A percentile compares a stretch with the other conserved stretches of the same genome.
phyloP scores from a whole-genome alignment of 92 coral and sea anemone genomes.

The Chrysogorgia sp. region DNA sequence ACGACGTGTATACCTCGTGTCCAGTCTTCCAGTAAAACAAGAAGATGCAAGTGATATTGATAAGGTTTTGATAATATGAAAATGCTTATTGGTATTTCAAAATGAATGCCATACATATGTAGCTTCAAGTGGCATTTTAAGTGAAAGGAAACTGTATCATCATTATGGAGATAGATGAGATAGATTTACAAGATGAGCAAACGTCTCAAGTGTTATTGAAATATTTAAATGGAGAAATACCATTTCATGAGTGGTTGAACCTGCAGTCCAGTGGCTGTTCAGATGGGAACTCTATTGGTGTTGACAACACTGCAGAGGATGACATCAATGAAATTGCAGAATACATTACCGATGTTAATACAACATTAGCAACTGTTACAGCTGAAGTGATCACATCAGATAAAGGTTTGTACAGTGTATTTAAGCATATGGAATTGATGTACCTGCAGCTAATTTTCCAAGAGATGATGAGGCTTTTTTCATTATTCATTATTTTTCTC shows the following conservation, averaged over 20 bases:
- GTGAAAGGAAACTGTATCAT: background rate
- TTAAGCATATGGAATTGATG: background rate
- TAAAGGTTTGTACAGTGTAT: background rate
- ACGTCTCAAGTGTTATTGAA: conserved; percentile 70
- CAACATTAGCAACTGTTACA: background rate
- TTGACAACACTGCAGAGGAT: conserved; percentile 24
- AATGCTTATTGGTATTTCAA: background rate
- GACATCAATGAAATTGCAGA: background rate
- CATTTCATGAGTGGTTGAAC: conserved; percentile 89
- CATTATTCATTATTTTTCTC: no score
- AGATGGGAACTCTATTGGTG: conserved; percentile 1
- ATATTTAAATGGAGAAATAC: conserved; percentile 87
- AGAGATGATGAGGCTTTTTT: no score
- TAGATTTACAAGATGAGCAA: conserved; percentile 46
- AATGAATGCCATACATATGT: no score
- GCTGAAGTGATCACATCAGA: background rate
- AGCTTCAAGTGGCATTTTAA: no score
- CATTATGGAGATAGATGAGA: conserved; percentile 30
- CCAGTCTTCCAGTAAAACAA: no score
- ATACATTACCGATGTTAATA: background rate
- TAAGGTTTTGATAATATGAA: no score
- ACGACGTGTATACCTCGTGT: background rate
- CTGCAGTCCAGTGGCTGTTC: conserved; percentile 40
- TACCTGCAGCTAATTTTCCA: no score
- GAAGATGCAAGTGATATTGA: no score